These are phyloP conservation scores for Istiophorus platypterus DNA, from an alignment of 2,113 vertebrate species.

Conservation along the genomic window DNA sequence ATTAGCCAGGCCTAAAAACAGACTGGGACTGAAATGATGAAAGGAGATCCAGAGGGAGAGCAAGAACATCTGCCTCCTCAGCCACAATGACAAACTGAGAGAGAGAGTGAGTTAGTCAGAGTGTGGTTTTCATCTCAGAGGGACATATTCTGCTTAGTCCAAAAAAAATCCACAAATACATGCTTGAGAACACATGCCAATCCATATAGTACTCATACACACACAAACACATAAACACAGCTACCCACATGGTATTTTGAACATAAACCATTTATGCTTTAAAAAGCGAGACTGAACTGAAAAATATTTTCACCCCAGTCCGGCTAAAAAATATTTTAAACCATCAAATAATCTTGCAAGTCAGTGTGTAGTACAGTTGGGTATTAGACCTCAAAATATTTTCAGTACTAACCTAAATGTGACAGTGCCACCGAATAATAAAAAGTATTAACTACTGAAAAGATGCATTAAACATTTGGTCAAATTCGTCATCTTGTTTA, in stretches of 20 bases:
- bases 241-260: constrained; percentile 27
- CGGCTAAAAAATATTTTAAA: not conserved
- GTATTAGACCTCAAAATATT: not conserved
- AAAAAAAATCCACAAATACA: constrained; percentile 62
- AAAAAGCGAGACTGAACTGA: not conserved
- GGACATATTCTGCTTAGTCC: constrained; percentile 37
- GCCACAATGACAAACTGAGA: constrained; percentile 69
- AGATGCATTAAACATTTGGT: not conserved
- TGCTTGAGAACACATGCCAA: constrained; percentile 39
- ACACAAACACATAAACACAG: not conserved
- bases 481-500: not conserved
- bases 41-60: constrained; percentile 66
- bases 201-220: constrained; percentile 7
- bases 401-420: not conserved
- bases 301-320: not conserved
- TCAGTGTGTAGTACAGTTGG: not conserved
- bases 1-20: constrained; percentile 75
- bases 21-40: constrained; percentile 72
- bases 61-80: constrained; percentile 68
- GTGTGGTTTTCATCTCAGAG: constrained; percentile 39
- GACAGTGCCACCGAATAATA: not conserved
- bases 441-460: not conserved
- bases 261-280: constrained; percentile 35
- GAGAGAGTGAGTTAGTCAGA: constrained; percentile 5
- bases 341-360: not conserved